Evolutionary conservation across 2,797 vertebrate genomes (phyloP), one percentile per base, ranked within the genome.

Genomic region (Spinus pinus): DNA sequence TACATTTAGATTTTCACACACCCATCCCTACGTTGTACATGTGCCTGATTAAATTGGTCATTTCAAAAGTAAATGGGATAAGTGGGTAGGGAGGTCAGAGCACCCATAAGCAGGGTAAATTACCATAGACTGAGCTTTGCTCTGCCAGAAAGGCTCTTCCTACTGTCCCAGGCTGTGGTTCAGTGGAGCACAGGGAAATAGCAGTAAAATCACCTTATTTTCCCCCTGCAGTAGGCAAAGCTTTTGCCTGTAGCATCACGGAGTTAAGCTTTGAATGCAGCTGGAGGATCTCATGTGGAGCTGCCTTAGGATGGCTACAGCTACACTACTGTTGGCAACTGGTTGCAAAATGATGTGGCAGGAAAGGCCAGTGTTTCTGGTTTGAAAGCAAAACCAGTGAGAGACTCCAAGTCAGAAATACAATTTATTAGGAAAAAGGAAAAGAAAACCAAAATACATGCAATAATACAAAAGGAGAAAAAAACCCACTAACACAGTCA

Each of bases 41-140:
- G 84, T 25, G 58, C 66, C 75, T 79, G 85, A 79, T 84, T 88
- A 88, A 93, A 91, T 30, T 50, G 70, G 62, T 79, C 81, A 91
- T 93, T 95, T 79, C 58, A 46, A 92, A 93, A 94, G 89, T 60
- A 90, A 96, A 94, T 9, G 33, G 74, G 77, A 8, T 56, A 78
- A 88, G 69, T 46, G 85, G 71, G 39, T 62, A 56, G 81, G 93
- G 81, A 93, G 92, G 79, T 94, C 86, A 90, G 61, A 83, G 53
- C 21, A 56, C 81, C 81, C 71, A 81, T 53, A 31, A 92, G 69
- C 16, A 39, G 44, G 49, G 79, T 17, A 65, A 90, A 94, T 94
- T 41, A 69, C n/a, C 82, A 65, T 1, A 33, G 66, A 9, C 14
- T 49, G 65, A 77, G 67, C 35, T 81, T 61, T 60, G 51, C 31